phyloP scores from a whole-genome alignment of 2,888 invertebrate species.

The Pelosia muscerda region DNA sequence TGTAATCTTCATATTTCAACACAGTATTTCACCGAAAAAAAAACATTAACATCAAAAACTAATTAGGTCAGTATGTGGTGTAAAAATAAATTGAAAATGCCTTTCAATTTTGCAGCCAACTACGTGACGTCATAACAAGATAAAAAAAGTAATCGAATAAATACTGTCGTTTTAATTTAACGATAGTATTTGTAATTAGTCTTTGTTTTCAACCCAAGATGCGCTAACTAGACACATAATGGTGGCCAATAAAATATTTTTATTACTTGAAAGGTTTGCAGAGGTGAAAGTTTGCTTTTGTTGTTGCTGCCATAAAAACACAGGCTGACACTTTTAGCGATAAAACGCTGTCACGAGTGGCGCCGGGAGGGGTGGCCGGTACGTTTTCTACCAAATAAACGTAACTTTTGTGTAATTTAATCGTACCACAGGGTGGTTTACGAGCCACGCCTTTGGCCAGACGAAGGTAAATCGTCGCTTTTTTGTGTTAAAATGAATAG shows the following conservation, averaged over 20 bases:
- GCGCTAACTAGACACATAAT: constrained; percentile 14
- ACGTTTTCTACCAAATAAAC: constrained; percentile 65
- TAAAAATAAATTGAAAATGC: not conserved
- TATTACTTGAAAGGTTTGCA: constrained; percentile 69
- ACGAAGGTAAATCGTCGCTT: constrained; percentile 41
- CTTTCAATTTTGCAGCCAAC: not conserved
- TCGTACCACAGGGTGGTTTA: constrained; percentile 53
- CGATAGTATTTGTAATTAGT: not conserved
- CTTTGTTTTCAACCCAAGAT: constrained; percentile 12
- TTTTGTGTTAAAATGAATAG: constrained; percentile 42
- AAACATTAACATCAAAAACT: not conserved
- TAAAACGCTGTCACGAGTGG: constrained; percentile 76
- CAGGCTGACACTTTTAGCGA: constrained; percentile 78
- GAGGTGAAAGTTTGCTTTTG: constrained; percentile 80
- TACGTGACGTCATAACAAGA: not conserved
- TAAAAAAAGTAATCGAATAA: not conserved
- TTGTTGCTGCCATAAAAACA: constrained; percentile 76
- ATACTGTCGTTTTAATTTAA: not conserved
- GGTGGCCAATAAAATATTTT: constrained; percentile 70
- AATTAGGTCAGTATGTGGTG: not conserved
- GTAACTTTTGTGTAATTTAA: constrained; percentile 75
- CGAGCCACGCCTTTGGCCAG: constrained; percentile 36
- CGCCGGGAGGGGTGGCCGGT: constrained; percentile 60
- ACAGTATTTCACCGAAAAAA: not conserved
- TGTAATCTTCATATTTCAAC: not conserved